Base-by-base conservation (phyloP, 2,888 invertebrate genomes). In the Autographa pulchrina region DNA sequence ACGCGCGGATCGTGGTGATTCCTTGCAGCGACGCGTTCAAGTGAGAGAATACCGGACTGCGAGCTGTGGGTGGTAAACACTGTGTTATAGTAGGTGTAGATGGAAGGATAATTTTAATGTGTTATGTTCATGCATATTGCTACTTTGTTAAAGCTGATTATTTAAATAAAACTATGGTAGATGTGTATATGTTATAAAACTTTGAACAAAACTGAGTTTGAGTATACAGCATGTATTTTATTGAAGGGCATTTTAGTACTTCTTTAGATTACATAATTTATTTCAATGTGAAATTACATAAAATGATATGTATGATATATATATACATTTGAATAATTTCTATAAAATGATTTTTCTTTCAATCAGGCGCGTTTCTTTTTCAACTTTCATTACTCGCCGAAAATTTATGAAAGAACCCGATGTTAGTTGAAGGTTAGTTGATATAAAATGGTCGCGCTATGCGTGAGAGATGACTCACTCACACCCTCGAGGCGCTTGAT, bases 21-120 rank as follows among this genome's bases (percentile, higher is more conserved):
- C 99, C 99, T 90, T 98, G 98, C 7, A 99, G 95, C 0, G 98
- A 97, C 35, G 99, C 98, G 88, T 97, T 98, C 85, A 99, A 94
- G 89, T 99, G 99, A 2, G 98, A 98, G 94, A 99, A 99, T n/a
- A 99, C 98, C 0, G 99, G 99, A 85, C 99, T 99, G 73, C 99
- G 97, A 77, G 98, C 98, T 98, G 94, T 59, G 60, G 89, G 89
- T 62, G 68, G 7, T 9, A n/a, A 62, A 5, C 62, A 64, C 25
- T 69, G 64, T 64, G 60, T 64, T 70, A 48, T 65, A 70, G 68
- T 63, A 25, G 1, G 16, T 35, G 16, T 7, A 7, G 1, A n/a
- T n/a, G n/a, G n/a, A n/a, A n/a, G 7, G 1, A 8, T 1, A 16
- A 16, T 7, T 8, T 3, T 52, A 2, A 18, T 3, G 18, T 25